Conservation (phyloP, 2,888 invertebrate species). For the Saturnia japonica region DNA sequence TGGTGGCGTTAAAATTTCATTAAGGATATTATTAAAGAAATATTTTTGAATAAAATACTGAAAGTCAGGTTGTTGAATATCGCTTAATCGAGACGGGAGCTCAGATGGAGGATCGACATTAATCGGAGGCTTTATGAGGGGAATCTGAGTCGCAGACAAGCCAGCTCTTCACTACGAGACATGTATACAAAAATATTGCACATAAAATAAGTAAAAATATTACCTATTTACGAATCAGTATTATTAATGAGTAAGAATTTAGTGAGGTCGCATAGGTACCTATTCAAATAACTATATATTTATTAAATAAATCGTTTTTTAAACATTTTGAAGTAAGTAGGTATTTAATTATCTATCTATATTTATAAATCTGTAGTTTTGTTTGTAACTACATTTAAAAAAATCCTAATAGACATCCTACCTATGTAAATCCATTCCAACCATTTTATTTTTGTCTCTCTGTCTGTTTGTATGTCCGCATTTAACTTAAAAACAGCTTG, state of each 20-base stretch:
- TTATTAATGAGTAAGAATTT: background rate
- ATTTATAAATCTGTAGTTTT: no score
- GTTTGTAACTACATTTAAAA: no score
- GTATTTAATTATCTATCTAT: no score
- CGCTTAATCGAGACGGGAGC: slow-evolving; percentile 70
- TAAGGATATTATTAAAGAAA: slow-evolving; percentile 25
- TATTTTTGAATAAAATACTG: slow-evolving; percentile 50
- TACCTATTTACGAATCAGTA: background rate
- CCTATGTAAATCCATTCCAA: no score
- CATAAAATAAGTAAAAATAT: slow-evolving; percentile 25
- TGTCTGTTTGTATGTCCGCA: no score
- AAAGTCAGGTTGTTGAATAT: slow-evolving; percentile 62
- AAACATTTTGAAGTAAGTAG: no score
- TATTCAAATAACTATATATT: no score
- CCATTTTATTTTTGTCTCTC: no score
- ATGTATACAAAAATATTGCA: slow-evolving; percentile 35
- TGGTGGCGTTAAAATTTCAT: background rate
- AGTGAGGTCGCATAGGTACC: background rate
- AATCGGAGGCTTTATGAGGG: slow-evolving; percentile 75
- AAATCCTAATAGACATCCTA: no score
- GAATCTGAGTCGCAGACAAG: slow-evolving; percentile 64
- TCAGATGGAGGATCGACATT: slow-evolving; percentile 62
- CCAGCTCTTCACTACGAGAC: slow-evolving; percentile 38
- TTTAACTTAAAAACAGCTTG: no score
- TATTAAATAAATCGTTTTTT: no score